Conservation (phyloP, 2,888 invertebrate genomes). For the Pasiphila rectangulata region DNA sequence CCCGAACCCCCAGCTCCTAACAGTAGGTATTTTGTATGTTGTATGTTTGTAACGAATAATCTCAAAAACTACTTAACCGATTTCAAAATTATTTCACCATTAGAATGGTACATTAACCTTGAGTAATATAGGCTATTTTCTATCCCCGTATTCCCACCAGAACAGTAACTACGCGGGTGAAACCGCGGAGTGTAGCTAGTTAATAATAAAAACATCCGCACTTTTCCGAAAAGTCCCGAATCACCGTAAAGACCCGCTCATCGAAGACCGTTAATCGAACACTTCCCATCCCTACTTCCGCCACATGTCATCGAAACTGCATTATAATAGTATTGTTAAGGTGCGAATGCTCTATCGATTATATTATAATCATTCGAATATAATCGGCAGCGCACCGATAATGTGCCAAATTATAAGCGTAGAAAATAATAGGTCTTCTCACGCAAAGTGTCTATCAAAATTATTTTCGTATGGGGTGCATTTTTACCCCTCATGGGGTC, state of each 20-base stretch:
- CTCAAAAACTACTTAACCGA: too few species aligned
- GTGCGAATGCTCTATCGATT: slow-evolving; percentile 65
- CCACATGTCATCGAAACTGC: slow-evolving; percentile 53
- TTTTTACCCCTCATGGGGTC: slow-evolving; percentile 52
- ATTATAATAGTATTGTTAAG: slow-evolving; percentile 65
- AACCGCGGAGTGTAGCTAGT: too few species aligned
- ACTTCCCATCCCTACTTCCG: slow-evolving; percentile 25
- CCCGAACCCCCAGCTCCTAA: too few species aligned
- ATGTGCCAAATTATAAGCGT: slow-evolving; percentile 74
- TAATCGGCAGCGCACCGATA: slow-evolving; percentile 70
- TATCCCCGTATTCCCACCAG: too few species aligned
- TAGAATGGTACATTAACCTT: too few species aligned
- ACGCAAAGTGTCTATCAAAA: slow-evolving; percentile 80
- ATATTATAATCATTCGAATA: slow-evolving; percentile 62
- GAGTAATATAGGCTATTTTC: too few species aligned
- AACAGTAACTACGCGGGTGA: too few species aligned
- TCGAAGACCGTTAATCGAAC: slow-evolving; percentile 13
- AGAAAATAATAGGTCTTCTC: slow-evolving; percentile 63
- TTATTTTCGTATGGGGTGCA: slow-evolving; percentile 68
- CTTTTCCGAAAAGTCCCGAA: neutral
- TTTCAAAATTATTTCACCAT: too few species aligned
- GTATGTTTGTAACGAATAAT: too few species aligned
- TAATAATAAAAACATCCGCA: neutral
- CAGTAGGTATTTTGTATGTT: too few species aligned
- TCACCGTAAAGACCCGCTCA: neutral